phyloP scores from a whole-genome alignment of 2,113 vertebrate genomes.

The Poeciliopsis occidentalis region DNA sequence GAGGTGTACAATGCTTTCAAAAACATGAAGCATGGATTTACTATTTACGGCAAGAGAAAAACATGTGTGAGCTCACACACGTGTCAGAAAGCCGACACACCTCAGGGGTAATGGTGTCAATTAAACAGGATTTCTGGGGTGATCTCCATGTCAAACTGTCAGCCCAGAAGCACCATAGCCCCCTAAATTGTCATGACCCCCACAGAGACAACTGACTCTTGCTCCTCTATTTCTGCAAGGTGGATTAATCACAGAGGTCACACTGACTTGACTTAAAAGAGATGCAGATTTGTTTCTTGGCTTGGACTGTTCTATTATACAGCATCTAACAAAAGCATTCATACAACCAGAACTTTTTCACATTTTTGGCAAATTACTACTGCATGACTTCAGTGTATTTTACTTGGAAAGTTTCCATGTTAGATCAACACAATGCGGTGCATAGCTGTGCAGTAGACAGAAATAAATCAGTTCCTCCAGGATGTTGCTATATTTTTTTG shows the following conservation, averaged over 20 bases:
- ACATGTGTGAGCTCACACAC: slow-evolving; percentile 49
- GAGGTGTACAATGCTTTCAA: slow-evolving; percentile 61
- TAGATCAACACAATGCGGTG: neutral
- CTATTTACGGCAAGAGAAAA: slow-evolving; percentile 27
- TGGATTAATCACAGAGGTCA: slow-evolving; percentile 49
- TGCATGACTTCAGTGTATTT: no score
- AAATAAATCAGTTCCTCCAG: neutral
- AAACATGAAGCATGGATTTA: slow-evolving; percentile 60
- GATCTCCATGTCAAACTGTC: slow-evolving; percentile 61
- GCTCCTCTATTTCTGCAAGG: slow-evolving; percentile 29
- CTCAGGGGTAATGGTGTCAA: slow-evolving; percentile 69
- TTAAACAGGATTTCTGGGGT: slow-evolving; percentile 63
- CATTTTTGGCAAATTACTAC: neutral
- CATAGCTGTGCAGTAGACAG: neutral
- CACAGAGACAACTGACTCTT: slow-evolving; percentile 36
- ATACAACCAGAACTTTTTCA: neutral
- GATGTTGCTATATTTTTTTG: no score
- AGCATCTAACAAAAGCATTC: neutral
- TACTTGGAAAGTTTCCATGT: neutral
- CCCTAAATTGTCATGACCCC: slow-evolving; percentile 66
- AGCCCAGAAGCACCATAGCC: slow-evolving; percentile 42
- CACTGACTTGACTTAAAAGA: slow-evolving; percentile 32
- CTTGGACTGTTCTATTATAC: neutral
- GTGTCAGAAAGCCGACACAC: slow-evolving; percentile 65
- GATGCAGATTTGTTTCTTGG: slow-evolving; percentile 4